Evolutionary conservation across 1,140 invertebrate genomes (phyloP).

Genomic region (Listronotus oregonensis): DNA sequence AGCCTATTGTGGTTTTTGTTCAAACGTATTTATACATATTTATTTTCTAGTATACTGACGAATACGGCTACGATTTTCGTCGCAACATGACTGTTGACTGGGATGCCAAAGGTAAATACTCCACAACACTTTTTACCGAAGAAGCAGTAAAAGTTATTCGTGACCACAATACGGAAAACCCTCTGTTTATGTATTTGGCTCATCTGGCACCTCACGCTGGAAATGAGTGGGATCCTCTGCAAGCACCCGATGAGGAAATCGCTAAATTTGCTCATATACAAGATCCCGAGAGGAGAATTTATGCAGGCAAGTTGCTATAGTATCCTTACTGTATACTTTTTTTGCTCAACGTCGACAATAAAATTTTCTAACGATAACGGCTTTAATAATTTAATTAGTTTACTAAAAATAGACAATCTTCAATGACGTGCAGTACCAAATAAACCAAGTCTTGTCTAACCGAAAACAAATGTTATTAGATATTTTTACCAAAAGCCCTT

Average conservation of each 20-base stretch:
- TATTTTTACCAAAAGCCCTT: too few relatives aligned
- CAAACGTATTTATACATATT: too few relatives aligned
- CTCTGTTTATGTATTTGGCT: conserved; percentile 85
- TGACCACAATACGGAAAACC: conserved; percentile 68
- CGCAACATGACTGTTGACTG: conserved; percentile 66
- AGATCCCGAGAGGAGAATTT: conserved; percentile 74
- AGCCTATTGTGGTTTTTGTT: too few relatives aligned
- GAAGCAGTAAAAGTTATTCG: conserved; percentile 73
- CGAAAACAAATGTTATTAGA: too few relatives aligned
- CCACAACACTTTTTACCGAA: conserved; percentile 80
- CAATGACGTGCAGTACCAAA: too few relatives aligned
- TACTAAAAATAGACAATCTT: too few relatives aligned
- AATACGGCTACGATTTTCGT: conserved; percentile 70
- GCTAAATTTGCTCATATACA: conserved; percentile 76
- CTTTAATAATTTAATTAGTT: too few relatives aligned
- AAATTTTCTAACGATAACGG: too few relatives aligned
- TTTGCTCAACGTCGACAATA: too few relatives aligned
- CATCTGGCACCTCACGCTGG: conserved; percentile 81
- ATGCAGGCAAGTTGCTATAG: conserved; percentile 59
- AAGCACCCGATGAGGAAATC: conserved; percentile 80
- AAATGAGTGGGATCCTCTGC: conserved; percentile 71
- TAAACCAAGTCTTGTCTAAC: too few relatives aligned
- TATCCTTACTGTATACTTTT: too few relatives aligned
- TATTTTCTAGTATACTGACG: conserved; percentile 46
- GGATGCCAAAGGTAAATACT: conserved; percentile 67